These are phyloP conservation scores for Temnopleurus reevesii DNA, from an alignment of 53 echinoderm and acorn worm species.

Conservation along the genomic window DNA sequence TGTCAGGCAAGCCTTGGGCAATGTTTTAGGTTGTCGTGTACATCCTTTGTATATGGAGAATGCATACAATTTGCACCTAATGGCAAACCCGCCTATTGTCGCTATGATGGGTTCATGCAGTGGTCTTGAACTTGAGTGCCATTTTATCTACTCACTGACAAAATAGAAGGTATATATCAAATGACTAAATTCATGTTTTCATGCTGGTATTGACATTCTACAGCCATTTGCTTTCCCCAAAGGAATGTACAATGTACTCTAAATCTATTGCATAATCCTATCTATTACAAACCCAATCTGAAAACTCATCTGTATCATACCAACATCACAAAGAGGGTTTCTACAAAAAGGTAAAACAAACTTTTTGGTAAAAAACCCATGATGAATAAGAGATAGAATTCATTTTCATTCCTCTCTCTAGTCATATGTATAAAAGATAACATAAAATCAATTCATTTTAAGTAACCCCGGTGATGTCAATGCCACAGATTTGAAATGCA, in stretches of 20 bases:
- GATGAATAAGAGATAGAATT: neutral
- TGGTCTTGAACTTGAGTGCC: no score
- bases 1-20: no score
- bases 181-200: neutral
- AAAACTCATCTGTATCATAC: neutral
- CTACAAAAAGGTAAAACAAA: neutral
- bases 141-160: no score
- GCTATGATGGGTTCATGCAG: no score
- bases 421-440: neutral
- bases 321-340: neutral
- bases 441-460: neutral
- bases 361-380: neutral
- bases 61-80: no score
- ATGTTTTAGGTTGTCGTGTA: no score
- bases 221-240: neutral
- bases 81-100: no score
- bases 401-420: neutral
- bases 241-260: constrained; percentile 10
- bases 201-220: neutral
- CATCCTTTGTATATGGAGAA: no score
- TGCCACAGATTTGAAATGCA: neutral
- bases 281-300: neutral
- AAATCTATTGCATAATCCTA: neutral
- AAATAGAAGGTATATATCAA: no score
- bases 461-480: neutral